Percentiles rank a stretch among this genome's conserved stretches.
phyloP scores from a whole-genome alignment of 2,888 invertebrate genomes.

The Doris montereyensis region DNA sequence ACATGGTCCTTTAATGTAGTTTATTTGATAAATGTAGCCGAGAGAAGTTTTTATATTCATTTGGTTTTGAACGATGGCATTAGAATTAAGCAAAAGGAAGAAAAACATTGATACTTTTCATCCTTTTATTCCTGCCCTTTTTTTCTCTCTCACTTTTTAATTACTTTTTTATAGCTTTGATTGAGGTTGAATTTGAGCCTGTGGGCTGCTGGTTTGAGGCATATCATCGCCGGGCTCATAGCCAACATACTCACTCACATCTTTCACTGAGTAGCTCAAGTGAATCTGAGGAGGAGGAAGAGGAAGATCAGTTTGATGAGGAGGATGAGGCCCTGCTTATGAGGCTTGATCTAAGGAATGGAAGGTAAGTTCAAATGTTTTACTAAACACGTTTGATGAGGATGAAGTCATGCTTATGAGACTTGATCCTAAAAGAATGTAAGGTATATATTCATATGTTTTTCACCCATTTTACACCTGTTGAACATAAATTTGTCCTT shows the following conservation, averaged over 20 bases:
- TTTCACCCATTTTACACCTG: too few species aligned
- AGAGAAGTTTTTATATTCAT: too few species aligned
- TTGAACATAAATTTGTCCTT: too few species aligned
- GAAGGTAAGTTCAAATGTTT: slow-evolving; percentile 79
- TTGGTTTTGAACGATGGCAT: too few species aligned
- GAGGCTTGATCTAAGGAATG: slow-evolving; percentile 93
- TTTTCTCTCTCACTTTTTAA: not conserved
- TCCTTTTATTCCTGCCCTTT: not conserved
- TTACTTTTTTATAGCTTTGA: slow-evolving; percentile 50
- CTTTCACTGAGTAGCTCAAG: slow-evolving; percentile 58
- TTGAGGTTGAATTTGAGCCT: slow-evolving; percentile 61
- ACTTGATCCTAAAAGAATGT: not conserved
- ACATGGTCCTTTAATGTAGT: not conserved
- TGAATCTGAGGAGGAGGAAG: slow-evolving; percentile 58
- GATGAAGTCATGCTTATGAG: not conserved
- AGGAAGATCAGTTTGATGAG: slow-evolving; percentile 58
- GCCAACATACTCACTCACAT: slow-evolving; percentile 68
- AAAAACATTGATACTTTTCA: not conserved
- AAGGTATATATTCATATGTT: too few species aligned
- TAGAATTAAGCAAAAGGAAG: not conserved
- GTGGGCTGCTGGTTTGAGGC: slow-evolving; percentile 71
- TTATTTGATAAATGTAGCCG: too few species aligned
- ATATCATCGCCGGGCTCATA: slow-evolving; percentile 59
- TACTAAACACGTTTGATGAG: not conserved
- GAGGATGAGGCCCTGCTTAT: slow-evolving; percentile 79